phyloP scores from a whole-genome alignment of 2,113 vertebrate genomes.

The Psittacula cyanocephala region DNA sequence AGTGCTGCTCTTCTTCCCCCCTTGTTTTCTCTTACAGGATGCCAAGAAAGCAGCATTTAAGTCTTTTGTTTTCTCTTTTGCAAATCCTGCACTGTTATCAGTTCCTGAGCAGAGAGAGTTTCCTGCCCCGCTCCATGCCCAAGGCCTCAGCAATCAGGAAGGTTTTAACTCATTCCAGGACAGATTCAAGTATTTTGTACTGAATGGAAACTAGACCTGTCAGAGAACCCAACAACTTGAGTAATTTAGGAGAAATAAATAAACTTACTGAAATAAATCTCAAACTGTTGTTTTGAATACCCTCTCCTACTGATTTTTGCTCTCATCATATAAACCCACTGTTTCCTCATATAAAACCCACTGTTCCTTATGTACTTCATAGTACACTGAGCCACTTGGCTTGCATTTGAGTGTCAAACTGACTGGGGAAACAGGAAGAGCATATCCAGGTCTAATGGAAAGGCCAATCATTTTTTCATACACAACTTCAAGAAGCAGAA shows the following conservation, averaged over 20 bases:
- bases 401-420: fast-evolving
- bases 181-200: not conserved
- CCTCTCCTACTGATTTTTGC: not conserved
- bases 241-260: not conserved
- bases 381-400: not conserved
- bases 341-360: not conserved
- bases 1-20: not conserved
- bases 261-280: not conserved
- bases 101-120: conserved; percentile 14
- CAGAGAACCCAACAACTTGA: not conserved
- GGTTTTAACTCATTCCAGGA: conserved; percentile 30
- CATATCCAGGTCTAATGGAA: not conserved
- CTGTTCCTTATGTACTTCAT: too few relatives aligned
- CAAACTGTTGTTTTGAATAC: not conserved
- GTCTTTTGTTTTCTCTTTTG: conserved; percentile 45
- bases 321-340: not conserved
- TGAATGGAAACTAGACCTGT: fast-evolving
- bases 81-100: conserved; percentile 19
- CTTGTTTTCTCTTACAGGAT: conserved; percentile 8
- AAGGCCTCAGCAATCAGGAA: conserved; percentile 9
- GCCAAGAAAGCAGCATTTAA: conserved; percentile 52
- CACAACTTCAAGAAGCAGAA: fast-evolving
- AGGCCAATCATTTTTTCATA: not conserved
- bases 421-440: not conserved
- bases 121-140: conserved; percentile 40